A percentile compares a stretch with the other conserved stretches of the same genome.
Evolutionary conservation across 2,888 invertebrate genomes (phyloP).

Genomic region (Caenorhabditis angaria): DNA sequence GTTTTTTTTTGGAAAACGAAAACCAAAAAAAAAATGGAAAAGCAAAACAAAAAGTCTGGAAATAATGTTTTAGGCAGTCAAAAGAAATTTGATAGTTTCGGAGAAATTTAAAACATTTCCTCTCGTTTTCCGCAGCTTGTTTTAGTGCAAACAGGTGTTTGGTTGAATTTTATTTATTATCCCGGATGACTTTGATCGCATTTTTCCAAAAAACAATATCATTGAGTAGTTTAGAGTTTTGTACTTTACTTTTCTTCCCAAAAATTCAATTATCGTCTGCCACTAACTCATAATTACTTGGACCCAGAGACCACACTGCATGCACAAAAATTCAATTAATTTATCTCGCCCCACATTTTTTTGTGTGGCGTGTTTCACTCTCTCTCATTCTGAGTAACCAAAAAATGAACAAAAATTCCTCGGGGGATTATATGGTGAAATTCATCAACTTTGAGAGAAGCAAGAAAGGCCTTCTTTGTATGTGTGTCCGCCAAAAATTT

Average conservation of each 20-base stretch:
- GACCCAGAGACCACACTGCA: neutral
- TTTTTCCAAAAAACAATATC: neutral
- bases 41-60: neutral
- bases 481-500: conserved; percentile 2
- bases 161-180: neutral
- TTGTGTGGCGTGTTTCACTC: conserved; percentile 7
- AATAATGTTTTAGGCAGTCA: too few relatives aligned
- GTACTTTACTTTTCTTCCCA: neutral
- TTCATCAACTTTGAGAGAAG: conserved; percentile 4
- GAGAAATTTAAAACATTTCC: neutral
- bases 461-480: neutral
- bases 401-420: neutral
- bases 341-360: neutral
- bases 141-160: conserved; percentile 2
- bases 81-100: neutral
- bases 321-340: neutral
- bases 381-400: neutral
- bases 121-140: neutral
- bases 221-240: neutral
- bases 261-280: neutral
- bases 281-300: neutral
- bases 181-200: too few relatives aligned
- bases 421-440: neutral
- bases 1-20: neutral
- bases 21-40: neutral